phyloP scores from a whole-genome alignment of 2,797 vertebrate species.

The Sebastes matsubarae region DNA sequence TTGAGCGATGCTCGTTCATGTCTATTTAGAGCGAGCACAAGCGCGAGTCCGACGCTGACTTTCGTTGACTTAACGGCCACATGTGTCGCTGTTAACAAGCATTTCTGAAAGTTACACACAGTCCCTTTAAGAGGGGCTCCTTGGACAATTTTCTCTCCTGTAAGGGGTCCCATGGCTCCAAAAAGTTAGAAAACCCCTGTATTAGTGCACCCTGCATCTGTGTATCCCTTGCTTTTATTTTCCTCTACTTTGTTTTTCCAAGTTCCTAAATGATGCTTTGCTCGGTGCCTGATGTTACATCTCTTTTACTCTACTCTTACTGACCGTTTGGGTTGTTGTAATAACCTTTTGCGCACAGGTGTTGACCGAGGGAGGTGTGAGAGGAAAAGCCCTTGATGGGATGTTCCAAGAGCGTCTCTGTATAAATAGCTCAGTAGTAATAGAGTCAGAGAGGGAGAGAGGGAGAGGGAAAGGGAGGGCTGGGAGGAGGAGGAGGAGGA shows the following conservation, averaged over 20 bases:
- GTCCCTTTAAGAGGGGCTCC: too few species aligned
- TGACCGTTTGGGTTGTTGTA: background rate
- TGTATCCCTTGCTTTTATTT: background rate
- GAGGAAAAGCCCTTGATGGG: constrained; percentile 59
- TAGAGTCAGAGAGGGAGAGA: background rate
- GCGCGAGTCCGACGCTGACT: too few species aligned
- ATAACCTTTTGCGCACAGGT: background rate
- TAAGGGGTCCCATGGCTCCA: too few species aligned
- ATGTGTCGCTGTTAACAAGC: too few species aligned
- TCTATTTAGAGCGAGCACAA: too few species aligned
- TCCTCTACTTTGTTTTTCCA: background rate
- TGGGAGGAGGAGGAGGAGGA: background rate
- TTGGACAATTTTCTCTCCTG: too few species aligned
- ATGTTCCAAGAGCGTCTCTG: constrained; percentile 49
- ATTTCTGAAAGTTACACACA: too few species aligned
- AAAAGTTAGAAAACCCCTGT: too few species aligned
- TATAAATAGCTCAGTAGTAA: constrained; percentile 49
- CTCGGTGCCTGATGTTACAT: background rate
- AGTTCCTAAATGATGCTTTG: background rate
- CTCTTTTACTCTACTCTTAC: background rate
- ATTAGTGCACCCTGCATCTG: background rate
- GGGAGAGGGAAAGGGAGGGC: background rate
- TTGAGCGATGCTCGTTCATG: too few species aligned
- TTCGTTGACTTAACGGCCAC: too few species aligned
- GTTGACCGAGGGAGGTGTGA: background rate